Percentiles rank a stretch among this genome's conserved stretches.
These are phyloP conservation scores for Biston betularia DNA, from an alignment of 2,888 invertebrate genomes.

Conservation along the genomic window DNA sequence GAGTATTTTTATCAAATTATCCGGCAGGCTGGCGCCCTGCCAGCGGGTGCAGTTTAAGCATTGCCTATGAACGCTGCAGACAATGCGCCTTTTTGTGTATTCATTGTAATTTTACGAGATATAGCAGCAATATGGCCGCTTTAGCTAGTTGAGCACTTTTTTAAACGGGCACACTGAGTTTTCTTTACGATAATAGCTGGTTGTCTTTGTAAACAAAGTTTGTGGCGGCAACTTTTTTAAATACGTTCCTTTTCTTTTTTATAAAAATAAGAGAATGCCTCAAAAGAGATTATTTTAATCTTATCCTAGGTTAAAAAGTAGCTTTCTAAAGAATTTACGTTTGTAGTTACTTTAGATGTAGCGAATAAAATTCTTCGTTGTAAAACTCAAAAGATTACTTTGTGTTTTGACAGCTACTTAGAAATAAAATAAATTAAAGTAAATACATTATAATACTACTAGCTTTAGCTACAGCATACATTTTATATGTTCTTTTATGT, in stretches of 20 bases:
- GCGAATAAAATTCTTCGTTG: too few relatives aligned
- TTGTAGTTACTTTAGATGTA: too few relatives aligned
- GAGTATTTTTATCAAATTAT: slow-evolving; percentile 79
- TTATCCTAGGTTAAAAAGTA: not conserved
- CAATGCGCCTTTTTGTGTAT: slow-evolving; percentile 47
- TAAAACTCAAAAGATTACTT: too few relatives aligned
- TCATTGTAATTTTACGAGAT: slow-evolving; percentile 49
- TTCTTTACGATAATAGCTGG: not conserved
- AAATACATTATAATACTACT: too few relatives aligned
- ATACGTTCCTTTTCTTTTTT: not conserved
- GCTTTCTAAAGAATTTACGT: too few relatives aligned
- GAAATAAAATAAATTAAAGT: too few relatives aligned
- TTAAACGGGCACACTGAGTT: slow-evolving; percentile 14
- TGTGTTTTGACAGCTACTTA: too few relatives aligned
- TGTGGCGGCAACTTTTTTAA: not conserved
- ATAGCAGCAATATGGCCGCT: slow-evolving; percentile 43
- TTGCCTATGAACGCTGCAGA: slow-evolving; percentile 42
- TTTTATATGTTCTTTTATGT: too few relatives aligned
- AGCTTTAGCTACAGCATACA: too few relatives aligned
- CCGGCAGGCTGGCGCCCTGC: slow-evolving; percentile 46
- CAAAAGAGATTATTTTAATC: not conserved
- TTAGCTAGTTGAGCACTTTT: slow-evolving; percentile 43
- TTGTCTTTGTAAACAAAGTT: slow-evolving; percentile 13
- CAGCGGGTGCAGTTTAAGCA: slow-evolving; percentile 43
- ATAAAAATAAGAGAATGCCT: not conserved